Conservation (phyloP, 2,113 vertebrate genomes). For the Carollia perspicillata region DNA sequence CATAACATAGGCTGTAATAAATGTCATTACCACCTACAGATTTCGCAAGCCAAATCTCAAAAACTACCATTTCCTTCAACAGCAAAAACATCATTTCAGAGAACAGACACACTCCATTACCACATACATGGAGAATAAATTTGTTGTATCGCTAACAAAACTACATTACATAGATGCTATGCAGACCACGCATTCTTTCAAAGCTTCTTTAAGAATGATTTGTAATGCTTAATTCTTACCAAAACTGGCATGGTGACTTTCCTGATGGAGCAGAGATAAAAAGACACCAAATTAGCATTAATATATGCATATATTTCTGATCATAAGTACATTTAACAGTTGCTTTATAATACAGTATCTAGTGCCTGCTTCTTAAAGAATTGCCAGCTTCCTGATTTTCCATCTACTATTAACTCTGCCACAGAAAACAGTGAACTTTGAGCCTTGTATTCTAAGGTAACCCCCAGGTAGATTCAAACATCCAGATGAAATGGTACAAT, state of each 20-base stretch:
- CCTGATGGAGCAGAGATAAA: not conserved
- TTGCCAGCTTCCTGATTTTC: not conserved
- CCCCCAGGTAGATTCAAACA: not conserved
- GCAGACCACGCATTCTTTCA: not conserved
- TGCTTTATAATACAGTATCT: not conserved
- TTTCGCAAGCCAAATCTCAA: not conserved
- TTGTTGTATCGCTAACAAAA: slow-evolving; percentile 6
- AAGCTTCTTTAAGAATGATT: not conserved
- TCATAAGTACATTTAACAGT: not conserved
- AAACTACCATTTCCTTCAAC: not conserved
- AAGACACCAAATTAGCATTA: not conserved
- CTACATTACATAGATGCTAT: not conserved
- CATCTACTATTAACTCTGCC: not conserved
- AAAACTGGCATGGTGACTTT: not conserved
- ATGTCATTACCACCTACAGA: not conserved
- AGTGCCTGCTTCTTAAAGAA: not conserved
- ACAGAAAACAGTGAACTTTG: not conserved
- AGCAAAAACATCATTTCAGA: slow-evolving; percentile 6
- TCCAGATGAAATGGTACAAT: not conserved
- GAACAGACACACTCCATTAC: not conserved
- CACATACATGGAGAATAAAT: not conserved
- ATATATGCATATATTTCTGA: not conserved
- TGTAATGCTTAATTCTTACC: not conserved
- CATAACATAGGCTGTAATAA: not conserved
- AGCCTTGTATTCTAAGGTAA: not conserved